A percentile compares a stretch with the other conserved stretches of the same genome.
phyloP scores from a whole-genome alignment of 2,797 vertebrate species.

The Notoglanidium macrostoma region DNA sequence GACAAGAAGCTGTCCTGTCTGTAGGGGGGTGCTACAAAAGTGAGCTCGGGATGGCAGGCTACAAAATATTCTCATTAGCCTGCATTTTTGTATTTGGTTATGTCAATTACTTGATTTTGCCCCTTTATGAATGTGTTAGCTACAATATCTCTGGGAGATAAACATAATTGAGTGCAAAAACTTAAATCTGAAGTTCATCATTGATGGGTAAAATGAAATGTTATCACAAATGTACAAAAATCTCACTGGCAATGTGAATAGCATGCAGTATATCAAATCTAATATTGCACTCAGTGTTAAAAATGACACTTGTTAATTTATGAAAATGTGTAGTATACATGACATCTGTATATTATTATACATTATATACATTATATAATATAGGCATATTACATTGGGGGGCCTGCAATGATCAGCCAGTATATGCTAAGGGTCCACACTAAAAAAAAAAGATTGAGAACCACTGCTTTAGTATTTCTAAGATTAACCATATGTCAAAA shows the following conservation, averaged over 20 bases:
- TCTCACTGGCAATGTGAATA: not conserved
- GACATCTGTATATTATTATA: not conserved
- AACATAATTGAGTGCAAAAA: not conserved
- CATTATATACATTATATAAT: not conserved
- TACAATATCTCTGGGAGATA: constrained; percentile 35
- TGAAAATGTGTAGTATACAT: not conserved
- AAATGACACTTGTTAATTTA: not conserved
- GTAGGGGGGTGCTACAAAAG: not conserved
- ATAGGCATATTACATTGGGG: not conserved
- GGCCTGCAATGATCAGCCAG: not conserved
- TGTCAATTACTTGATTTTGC: not conserved
- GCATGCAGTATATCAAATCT: not conserved
- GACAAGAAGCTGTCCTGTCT: not conserved
- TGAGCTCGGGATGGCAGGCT: not conserved
- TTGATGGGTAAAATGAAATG: not conserved
- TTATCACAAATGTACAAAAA: not conserved
- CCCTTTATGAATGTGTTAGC: not conserved
- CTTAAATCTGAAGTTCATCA: not conserved
- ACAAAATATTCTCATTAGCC: not conserved
- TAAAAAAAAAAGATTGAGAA: not conserved
- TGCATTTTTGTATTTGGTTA: not conserved
- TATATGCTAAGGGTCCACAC: not conserved
- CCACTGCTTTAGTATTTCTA: not conserved
- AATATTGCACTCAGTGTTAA: not conserved
- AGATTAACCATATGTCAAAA: not conserved